Percentiles rank a stretch among this genome's conserved stretches.
phyloP scores from a whole-genome alignment of 2,797 vertebrate species.

The Pangasius krempfi region DNA sequence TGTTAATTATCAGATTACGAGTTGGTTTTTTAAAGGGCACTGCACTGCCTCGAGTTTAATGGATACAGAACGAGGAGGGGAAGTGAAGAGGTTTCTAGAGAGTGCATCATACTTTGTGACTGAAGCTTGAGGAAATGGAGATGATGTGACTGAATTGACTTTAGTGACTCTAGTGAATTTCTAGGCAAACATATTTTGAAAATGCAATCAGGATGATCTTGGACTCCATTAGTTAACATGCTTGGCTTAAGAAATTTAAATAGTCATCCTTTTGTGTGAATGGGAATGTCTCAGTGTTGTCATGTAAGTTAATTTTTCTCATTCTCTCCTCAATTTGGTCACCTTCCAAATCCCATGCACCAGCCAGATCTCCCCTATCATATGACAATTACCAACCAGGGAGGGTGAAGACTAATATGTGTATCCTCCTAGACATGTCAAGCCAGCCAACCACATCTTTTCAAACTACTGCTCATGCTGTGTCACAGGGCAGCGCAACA shows the following conservation, averaged over 20 bases:
- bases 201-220: conserved; percentile 5
- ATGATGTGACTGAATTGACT: conserved; percentile 48
- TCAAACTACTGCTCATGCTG: neutral
- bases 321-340: neutral
- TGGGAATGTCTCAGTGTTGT: neutral
- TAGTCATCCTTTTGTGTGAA: neutral
- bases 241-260: neutral
- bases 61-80: conserved; percentile 6
- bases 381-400: neutral
- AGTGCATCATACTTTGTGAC: conserved; percentile 35
- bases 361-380: neutral
- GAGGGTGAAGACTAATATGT: neutral
- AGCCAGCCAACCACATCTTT: neutral
- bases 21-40: conserved; percentile 74
- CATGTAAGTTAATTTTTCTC: neutral
- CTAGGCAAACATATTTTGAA: neutral
- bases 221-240: neutral
- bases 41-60: conserved; percentile 60
- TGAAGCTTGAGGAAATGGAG: conserved; percentile 34
- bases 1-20: conserved; percentile 81
- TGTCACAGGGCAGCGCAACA: neutral
- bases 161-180: neutral
- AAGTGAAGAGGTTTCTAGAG: conserved; percentile 13
- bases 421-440: neutral
- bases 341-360: neutral